Percentiles rank a stretch among this genome's conserved stretches.
Conservation (phyloP, 2,888 invertebrate genomes). For the Helleia helle region DNA sequence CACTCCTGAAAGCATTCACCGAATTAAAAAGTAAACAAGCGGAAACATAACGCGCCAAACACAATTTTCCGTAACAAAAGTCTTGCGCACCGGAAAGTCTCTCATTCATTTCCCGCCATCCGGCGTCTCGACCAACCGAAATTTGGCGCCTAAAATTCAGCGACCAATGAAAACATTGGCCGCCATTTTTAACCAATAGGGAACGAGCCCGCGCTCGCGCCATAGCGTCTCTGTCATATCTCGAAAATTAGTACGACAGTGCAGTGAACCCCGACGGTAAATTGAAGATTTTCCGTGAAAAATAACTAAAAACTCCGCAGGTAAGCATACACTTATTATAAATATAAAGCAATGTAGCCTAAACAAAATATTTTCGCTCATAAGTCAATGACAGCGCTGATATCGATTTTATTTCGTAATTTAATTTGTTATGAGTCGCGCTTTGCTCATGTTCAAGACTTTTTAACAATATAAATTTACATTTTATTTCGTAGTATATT, state of each 20-base stretch:
- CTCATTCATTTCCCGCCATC: constrained; percentile 66
- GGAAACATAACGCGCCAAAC: constrained; percentile 55
- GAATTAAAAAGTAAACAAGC: constrained; percentile 31
- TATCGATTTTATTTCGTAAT: constrained; percentile 32
- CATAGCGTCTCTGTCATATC: constrained; percentile 70
- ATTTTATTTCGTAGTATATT: no score
- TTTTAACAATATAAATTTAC: no score
- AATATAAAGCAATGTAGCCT: constrained; percentile 20
- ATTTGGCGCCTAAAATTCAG: constrained; percentile 63
- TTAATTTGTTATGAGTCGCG: constrained; percentile 30
- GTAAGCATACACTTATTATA: constrained; percentile 37
- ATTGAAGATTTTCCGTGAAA: constrained; percentile 62
- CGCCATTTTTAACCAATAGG: constrained; percentile 68
- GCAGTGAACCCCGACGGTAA: constrained; percentile 70
- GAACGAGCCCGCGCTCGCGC: constrained; percentile 66
- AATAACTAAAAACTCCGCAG: constrained; percentile 43
- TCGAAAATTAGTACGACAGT: constrained; percentile 71
- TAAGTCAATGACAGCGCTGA: neutral
- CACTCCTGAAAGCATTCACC: constrained; percentile 12
- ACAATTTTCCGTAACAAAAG: constrained; percentile 61
- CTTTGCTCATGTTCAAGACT: no score
- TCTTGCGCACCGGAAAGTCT: constrained; percentile 62
- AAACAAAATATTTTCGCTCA: constrained; percentile 7
- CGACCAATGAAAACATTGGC: constrained; percentile 54
- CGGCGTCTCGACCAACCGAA: constrained; percentile 68